Base-by-base conservation (phyloP, 1,140 invertebrate species). In the Ostrea edulis region DNA sequence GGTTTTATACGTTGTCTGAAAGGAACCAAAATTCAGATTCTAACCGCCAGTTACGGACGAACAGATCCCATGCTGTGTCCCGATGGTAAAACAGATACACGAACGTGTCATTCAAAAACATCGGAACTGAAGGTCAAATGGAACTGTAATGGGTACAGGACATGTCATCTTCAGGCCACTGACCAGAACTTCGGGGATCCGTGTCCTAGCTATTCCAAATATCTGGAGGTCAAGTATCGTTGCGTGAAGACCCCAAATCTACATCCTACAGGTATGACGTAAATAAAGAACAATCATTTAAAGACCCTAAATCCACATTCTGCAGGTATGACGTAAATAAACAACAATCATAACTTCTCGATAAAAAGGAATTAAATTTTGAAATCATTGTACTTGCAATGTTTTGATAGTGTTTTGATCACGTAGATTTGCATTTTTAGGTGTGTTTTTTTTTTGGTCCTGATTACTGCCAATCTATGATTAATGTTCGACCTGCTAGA, bases 91-190 rank as follows among this genome's bases (percentile, higher is more conserved):
- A 22, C 8, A 25, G 11, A 71, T 71, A 29, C 7, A 71, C 20
- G 22, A 0, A 71, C 65, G n/a, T 71, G 22, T 71, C 22, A 11
- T 29, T 71, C 65, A 9, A 71, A 71, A 11, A 29, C 65, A 25
- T 29, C 65, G 9, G 65, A 71, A 71, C n/a, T 71, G 22, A 71
- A 71, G 22, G 65, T 71, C 20, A 71, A 25, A 29, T 71, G 65
- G 65, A 71, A 71, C 25, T 71, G 65, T 71, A 71, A 71, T 71
- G 65, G 65, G 25, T 71, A 71, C 65, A 8, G 11, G 22, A 71
- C 65, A 29, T 71, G 65, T 25, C 65, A 71, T 22, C 22, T 71
- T 71, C 65, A 71, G 5, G 65, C 22, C 11, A 11, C 65, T 29
- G 65, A 71, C 11, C 65, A 71, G 65, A 22, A 29, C 25, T 71